Evolutionary conservation across 2,113 vertebrate species (phyloP).

Genomic region (Cyanoliseus patagonus): DNA sequence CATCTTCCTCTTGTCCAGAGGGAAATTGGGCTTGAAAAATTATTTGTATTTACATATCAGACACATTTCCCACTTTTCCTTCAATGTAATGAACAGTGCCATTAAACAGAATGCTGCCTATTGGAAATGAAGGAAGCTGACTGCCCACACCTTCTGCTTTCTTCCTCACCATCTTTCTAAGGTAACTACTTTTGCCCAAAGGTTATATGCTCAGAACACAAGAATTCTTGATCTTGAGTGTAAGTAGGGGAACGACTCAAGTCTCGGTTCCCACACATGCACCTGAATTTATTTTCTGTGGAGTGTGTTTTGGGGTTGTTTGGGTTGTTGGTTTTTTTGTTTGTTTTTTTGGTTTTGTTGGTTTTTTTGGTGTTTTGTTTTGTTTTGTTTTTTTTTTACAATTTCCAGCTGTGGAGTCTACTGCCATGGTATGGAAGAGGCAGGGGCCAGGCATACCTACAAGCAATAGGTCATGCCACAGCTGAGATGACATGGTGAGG

Average conservation of each 20-base stretch:
- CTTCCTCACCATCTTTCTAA: not conserved
- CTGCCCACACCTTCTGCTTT: not conserved
- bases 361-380: too few relatives aligned
- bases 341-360: too few relatives aligned
- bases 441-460: not conserved
- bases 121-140: not conserved
- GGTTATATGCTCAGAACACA: not conserved
- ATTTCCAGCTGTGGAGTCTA: not conserved
- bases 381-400: not conserved
- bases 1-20: not conserved
- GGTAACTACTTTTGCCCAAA: not conserved
- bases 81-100: not conserved
- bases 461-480: not conserved
- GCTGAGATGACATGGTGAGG: not conserved
- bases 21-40: not conserved
- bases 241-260: accelerated
- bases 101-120: not conserved
- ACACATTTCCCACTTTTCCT: not conserved
- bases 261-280: not conserved
- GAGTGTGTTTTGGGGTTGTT: not conserved
- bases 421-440: not conserved
- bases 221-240: not conserved
- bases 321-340: too few relatives aligned
- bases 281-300: not conserved
- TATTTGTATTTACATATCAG: not conserved